Base-by-base conservation (phyloP, 2,797 vertebrate species). In the Eulemur mongoz region DNA sequence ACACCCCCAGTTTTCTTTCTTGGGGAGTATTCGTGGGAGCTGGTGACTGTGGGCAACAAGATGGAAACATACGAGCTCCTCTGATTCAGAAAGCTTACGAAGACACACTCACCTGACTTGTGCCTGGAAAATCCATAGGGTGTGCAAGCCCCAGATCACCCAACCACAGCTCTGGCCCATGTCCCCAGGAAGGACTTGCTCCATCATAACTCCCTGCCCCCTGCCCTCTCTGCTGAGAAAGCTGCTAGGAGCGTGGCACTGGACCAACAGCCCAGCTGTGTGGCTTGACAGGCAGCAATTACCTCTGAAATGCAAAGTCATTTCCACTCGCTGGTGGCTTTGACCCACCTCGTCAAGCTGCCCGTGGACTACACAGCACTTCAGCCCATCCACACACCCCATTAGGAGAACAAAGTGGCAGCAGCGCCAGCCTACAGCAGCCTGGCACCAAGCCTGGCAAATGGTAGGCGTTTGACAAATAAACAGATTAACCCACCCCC, bases 251-350 rank as follows among this genome's bases (percentile, higher is more conserved):
- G 14, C 3, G 14, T 27, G 40, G 72, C 85, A n/a, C 3, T 45
- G 89, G 67, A 59, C 91, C 59, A 45, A 89, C 48, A 83, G 88
- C 52, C 94, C 65, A 54, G 80, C 88, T 78, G 94, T 92, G 87
- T 10, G 25, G 43, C 45, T 38, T 83, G 91, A 94, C 93, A 94
- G 81, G 90, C 81, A 85, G 90, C 87, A 96, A 93, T 96, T 93
- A 96, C 72, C 57, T 93, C 91, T 38, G 94, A 96, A 91, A 89
- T 38, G 89, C 93, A 96, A 92, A 91, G 93, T 85, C 92, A 78
- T 92, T 97, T 93, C 96, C 95, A 92, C 95, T 89, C 83, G 4
- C 38, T 35, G 93, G 96, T 94, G 97, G 91, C 96, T 92, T 92
- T 96, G 61, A 70, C 94, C 95, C 90, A 95, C 91, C 94, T 97